These are phyloP conservation scores for Aethes cnicana DNA, from an alignment of 2,888 invertebrate genomes.

Conservation along the genomic window DNA sequence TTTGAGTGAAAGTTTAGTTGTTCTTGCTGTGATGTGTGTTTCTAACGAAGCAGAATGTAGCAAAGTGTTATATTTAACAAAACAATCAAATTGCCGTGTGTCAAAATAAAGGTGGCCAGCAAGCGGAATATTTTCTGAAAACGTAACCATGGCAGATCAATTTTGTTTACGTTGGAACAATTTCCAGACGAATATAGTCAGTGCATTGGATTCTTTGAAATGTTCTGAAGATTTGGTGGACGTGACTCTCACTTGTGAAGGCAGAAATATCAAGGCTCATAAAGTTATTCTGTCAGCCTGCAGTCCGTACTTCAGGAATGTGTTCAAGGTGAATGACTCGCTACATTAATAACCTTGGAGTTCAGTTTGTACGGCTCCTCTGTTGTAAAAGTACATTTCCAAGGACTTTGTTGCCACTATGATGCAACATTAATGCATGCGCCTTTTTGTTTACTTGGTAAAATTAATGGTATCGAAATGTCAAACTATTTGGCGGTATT, in stretches of 20 bases:
- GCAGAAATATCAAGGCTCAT: conserved; percentile 87
- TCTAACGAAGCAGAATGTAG: conserved; percentile 45
- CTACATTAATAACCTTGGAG: conserved; percentile 75
- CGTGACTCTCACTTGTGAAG: conserved; percentile 88
- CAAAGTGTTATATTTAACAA: conserved; percentile 25
- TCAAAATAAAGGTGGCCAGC: conserved; percentile 46
- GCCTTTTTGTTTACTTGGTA: conserved; percentile 20
- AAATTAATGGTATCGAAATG: background rate
- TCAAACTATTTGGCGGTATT: background rate
- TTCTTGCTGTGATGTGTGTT: conserved; percentile 49
- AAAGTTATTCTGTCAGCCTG: conserved; percentile 89
- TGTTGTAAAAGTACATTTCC: conserved; percentile 32
- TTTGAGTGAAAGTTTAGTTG: conserved; percentile 45
- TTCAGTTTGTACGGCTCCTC: conserved; percentile 36
- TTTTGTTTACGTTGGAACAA: conserved; percentile 90
- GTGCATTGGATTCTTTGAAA: conserved; percentile 86
- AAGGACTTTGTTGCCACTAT: conserved; percentile 25
- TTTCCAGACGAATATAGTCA: conserved; percentile 87
- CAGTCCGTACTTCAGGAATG: conserved; percentile 88
- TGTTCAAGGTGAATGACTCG: conserved; percentile 86
- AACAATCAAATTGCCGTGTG: conserved; percentile 41
- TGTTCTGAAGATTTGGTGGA: conserved; percentile 87
- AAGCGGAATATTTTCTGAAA: conserved; percentile 33
- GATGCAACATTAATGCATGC: conserved; percentile 22
- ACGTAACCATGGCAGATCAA: conserved; percentile 83